Conservation (phyloP, 2,113 vertebrate genomes). For the Otis tarda region DNA sequence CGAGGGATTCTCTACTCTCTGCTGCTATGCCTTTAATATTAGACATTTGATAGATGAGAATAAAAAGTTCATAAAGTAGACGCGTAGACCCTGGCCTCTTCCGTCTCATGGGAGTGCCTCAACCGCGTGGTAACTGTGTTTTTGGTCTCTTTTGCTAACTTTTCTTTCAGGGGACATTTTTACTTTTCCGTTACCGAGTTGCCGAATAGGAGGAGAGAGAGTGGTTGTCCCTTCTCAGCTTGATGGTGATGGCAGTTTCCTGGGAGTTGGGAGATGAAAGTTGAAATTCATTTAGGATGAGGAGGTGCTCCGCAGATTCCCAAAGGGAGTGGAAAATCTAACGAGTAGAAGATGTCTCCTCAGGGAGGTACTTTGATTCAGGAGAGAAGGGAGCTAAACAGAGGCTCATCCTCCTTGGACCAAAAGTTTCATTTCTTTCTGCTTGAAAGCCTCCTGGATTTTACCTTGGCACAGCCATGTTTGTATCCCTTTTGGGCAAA, state of each 20-base stretch:
- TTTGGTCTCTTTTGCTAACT: background rate
- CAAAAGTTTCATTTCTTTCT: background rate
- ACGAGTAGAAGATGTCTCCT: background rate
- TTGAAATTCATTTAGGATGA: slow-evolving; percentile 4
- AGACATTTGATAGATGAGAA: background rate
- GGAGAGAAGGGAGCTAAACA: background rate
- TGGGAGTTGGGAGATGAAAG: slow-evolving; percentile 24
- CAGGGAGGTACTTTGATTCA: slow-evolving; percentile 29
- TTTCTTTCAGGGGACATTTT: background rate
- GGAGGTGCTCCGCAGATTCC: background rate
- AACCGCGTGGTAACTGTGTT: background rate
- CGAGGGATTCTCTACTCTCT: background rate
- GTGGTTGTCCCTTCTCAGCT: background rate
- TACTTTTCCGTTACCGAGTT: background rate
- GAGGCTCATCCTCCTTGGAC: background rate
- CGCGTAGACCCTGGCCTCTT: background rate
- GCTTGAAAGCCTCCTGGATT: slow-evolving; percentile 5
- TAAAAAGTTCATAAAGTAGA: background rate
- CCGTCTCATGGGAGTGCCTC: background rate
- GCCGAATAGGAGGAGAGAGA: background rate
- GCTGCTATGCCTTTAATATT: background rate
- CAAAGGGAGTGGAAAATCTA: background rate
- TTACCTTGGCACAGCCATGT: background rate
- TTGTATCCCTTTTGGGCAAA: slow-evolving; percentile 7
- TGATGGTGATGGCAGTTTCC: background rate